Evolutionary conservation across 2,113 vertebrate species (phyloP), one percentile per base, ranked within the genome.

Genomic region (Polypterus senegalus): DNA sequence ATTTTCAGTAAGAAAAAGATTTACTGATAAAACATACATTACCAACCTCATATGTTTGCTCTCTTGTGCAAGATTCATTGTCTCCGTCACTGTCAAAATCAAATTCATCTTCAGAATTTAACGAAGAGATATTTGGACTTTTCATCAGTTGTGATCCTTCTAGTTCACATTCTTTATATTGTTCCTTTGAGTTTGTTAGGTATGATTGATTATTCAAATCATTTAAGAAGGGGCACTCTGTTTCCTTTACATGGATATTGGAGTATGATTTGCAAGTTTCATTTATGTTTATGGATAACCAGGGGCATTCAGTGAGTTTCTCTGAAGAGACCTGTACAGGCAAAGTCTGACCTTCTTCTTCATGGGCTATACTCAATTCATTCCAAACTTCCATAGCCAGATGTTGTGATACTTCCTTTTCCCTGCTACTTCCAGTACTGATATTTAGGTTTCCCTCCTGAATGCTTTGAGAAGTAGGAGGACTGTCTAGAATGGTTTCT

Each of bases 321-420:
- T 85, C 85, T 0, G 79, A 69, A 67, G 70, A 80, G 4, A 86
- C 88, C 46, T 88, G 77, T n/a, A 67, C 46, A 6, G 68, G 60
- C 27, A 27, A 1, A 27, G 51, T 76, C 76, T 46, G 77, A 48
- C 3, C 76, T 46, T 54, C 45, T 53, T 73, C 77, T 59, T 67
- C 64, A 64, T 79, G 76, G n/a, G 83, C 63, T 8, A 75, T 82
- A 61, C 83, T 86, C 46, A 91, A 64, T 58, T 96, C 88, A 47
- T 85, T 77, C 95, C 95, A 98, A 73, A 98, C 97, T 3, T 94
- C 93, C 66, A 91, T 88, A 0, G 94, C 93, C 4, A 97, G 78
- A 78, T 98, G 95, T 70, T 98, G 93, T 2, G 94, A 93, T 60
- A 97, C 91, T 67, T 98, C 95, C 54, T 93, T 87, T 62, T 98